Conservation (phyloP, 2,113 vertebrate genomes). For the Myiozetetes cayanensis region DNA sequence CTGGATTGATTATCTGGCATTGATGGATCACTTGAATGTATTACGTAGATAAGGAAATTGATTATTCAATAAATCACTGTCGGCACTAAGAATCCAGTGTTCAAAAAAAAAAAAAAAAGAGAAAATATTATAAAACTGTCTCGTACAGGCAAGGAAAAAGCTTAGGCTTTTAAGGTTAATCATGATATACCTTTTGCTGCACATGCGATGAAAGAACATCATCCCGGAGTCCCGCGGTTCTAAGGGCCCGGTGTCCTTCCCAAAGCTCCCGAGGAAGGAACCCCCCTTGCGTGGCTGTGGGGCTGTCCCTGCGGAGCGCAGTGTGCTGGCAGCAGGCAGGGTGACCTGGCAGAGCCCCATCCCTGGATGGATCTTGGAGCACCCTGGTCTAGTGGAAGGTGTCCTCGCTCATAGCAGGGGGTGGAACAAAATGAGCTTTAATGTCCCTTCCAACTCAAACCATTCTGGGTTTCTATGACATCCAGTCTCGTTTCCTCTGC, state of each 20-base stretch:
- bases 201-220: not conserved
- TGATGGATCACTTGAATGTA: constrained; percentile 86
- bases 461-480: not conserved
- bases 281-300: fast-evolving
- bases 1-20: constrained; percentile 81
- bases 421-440: not conserved
- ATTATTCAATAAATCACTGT: constrained; percentile 87
- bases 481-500: not conserved
- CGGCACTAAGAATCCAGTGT: constrained; percentile 63
- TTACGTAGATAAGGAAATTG: constrained; percentile 90
- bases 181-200: not conserved
- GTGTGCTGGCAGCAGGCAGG: fast-evolving
- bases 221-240: not conserved
- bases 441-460: not conserved
- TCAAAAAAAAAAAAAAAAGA: constrained; percentile 58
- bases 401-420: not conserved
- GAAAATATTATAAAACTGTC: constrained; percentile 78
- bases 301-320: fast-evolving
- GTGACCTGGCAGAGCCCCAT: not conserved
- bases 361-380: not conserved
- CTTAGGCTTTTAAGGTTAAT: constrained; percentile 25
- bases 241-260: not conserved
- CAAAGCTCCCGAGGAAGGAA: not conserved
- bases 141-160: not conserved
- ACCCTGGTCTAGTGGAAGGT: fast-evolving